These are phyloP conservation scores for Cyprinodon tularosa DNA, from an alignment of 2,113 vertebrate genomes.

Conservation along the genomic window DNA sequence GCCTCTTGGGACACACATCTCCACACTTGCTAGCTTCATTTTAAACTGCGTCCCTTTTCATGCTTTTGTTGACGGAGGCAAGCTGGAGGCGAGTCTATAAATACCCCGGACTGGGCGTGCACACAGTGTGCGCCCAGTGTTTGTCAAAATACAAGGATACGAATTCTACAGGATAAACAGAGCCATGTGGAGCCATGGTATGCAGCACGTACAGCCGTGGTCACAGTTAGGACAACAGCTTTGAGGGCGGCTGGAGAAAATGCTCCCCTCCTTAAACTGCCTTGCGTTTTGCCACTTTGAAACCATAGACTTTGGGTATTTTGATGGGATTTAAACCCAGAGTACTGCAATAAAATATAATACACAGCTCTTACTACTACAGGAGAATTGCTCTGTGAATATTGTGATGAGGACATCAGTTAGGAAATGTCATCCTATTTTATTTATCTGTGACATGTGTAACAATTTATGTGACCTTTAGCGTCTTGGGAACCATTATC, in stretches of 20 bases:
- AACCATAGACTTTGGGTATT: background rate
- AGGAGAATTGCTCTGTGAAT: background rate
- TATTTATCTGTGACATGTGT: background rate
- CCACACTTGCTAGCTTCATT: constrained; percentile 7
- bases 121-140: constrained; percentile 30
- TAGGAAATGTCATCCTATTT: background rate
- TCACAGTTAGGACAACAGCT: background rate
- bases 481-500: no score
- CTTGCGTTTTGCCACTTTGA: background rate
- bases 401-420: no score
- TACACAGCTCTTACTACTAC: no score
- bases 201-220: background rate
- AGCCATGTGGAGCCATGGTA: constrained; percentile 39
- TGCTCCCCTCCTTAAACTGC: background rate
- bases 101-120: constrained; percentile 54
- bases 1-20: constrained; percentile 33
- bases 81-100: constrained; percentile 66
- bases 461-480: background rate
- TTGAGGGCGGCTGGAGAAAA: no score
- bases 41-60: constrained; percentile 20
- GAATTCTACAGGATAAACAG: constrained; percentile 52
- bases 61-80: constrained; percentile 31
- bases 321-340: background rate
- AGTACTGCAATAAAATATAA: background rate
- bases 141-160: constrained; percentile 50